These are phyloP conservation scores for Notodonta dromedarius DNA, from an alignment of 2,888 invertebrate species.

Conservation along the genomic window DNA sequence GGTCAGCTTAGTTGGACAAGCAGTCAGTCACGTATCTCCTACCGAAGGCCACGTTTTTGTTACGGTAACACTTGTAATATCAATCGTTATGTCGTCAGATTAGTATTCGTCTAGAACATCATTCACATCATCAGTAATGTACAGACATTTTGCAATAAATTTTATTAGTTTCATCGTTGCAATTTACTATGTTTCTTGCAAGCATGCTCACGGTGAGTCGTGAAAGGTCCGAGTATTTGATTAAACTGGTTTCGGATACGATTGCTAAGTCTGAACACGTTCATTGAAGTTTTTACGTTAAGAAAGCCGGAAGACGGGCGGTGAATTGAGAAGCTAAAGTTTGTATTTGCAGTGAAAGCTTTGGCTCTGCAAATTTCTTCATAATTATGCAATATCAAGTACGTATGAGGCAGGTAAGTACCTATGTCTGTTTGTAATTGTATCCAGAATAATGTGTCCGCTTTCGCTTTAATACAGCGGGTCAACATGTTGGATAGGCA, in stretches of 20 bases:
- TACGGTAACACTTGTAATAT: conserved; percentile 29
- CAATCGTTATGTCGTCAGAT: conserved; percentile 32
- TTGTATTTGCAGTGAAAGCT: conserved; percentile 34
- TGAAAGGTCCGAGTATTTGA: conserved; percentile 20
- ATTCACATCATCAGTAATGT: conserved; percentile 12
- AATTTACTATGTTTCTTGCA: conserved; percentile 15
- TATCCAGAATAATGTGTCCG: conserved; percentile 11
- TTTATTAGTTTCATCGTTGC: conserved; percentile 7
- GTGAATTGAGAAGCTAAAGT: conserved; percentile 21
- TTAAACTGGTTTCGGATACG: conserved; percentile 10
- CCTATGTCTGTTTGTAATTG: conserved; percentile 15
- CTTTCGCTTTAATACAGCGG: conserved; percentile 3
- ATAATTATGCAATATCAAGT: conserved; percentile 32
- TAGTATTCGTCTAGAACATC: conserved; percentile 14
- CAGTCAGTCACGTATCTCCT: conserved; percentile 37
- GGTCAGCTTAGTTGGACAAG: conserved; percentile 22
- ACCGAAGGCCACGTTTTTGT: conserved; percentile 43
- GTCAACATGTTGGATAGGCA: conserved; percentile 9
- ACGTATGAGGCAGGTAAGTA: conserved; percentile 10
- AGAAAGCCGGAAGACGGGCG: conserved; percentile 17
- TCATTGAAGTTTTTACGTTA: conserved; percentile 18
- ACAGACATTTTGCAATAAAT: conserved; percentile 14
- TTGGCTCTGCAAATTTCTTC: conserved; percentile 26
- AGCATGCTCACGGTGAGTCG: conserved; percentile 12
- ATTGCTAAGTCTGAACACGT: conserved; percentile 11